Base-by-base conservation (phyloP, 2,113 vertebrate genomes). In the Acrocephalus arundinaceus region DNA sequence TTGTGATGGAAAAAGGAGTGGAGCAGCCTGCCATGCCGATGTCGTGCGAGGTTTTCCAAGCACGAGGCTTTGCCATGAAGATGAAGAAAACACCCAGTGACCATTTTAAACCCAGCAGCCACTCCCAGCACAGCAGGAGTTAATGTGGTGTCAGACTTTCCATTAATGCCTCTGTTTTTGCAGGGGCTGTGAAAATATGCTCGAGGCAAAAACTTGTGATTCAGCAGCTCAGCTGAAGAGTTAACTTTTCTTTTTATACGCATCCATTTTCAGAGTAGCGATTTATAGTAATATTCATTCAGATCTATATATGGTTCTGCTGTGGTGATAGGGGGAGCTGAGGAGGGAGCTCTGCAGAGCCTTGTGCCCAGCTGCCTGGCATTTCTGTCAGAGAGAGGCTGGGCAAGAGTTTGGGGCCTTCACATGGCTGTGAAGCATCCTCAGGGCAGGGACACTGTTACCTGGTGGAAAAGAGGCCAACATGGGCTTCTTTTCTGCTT, bases 161-260 rank as follows among this genome's bases (percentile, higher is more conserved):
- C 96, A 87, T 87, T 88, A 95, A 61, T 90, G 95, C 92, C 95
- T 94, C 85, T 48, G n/a, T 43, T 94, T 96, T 97, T 54, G 68
- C 89, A 48, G 78, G 96, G 83, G 46, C 4, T 35, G 85, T 93
- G 86, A 45, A 94, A 76, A 85, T 88, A 88, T 70, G 94, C 96
- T 93, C 1, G 13, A 13, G 92, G 97, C 86, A 57, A 89, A 87
- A 94, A 39, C 85, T 91, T 71, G 89, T 94, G 92, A 66, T 85
- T 72, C 39, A 57, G 82, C 1, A 2, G 57, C 91, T 94, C 82
- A 55, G 94, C 80, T 75, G 88, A 93, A 93, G 93, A 97, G 87
- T 87, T 78, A 79, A 89, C 85, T 77, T 65, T 81, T 31, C 74
- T 61, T 88, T 89, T 91, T 87, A 54, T 78, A 78, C 0, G 1